A percentile compares a stretch with the other conserved stretches of the same genome.
These are phyloP conservation scores for Ceratina japonica DNA, from an alignment of 1,140 invertebrate genomes.

Conservation along the genomic window DNA sequence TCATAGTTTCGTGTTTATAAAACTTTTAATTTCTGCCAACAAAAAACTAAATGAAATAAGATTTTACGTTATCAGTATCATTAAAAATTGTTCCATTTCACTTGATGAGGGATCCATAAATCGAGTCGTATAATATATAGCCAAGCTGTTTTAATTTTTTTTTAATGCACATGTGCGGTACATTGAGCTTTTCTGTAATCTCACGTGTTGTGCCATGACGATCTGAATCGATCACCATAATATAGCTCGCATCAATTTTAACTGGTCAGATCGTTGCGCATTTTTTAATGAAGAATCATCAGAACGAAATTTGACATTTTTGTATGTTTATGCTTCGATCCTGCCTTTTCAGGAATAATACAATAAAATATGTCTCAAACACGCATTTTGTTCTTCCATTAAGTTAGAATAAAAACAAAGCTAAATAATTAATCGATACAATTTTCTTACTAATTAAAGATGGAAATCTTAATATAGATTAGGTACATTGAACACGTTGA, in stretches of 20 bases:
- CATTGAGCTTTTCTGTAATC: not conserved
- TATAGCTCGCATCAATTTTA: not conserved
- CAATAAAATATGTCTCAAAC: not conserved
- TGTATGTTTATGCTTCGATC: not conserved
- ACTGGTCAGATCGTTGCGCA: not conserved
- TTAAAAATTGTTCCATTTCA: no score
- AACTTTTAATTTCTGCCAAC: no score
- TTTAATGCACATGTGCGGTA: not conserved
- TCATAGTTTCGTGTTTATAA: no score
- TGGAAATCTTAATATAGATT: not conserved
- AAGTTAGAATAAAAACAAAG: constrained; percentile 1
- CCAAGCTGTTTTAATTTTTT: no score
- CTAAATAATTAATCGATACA: constrained; percentile 13
- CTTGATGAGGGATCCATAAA: no score
- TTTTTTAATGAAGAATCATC: not conserved
- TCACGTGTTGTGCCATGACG: no score
- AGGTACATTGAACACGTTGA: no score
- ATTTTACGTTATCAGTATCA: no score
- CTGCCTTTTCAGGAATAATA: constrained; percentile 17
- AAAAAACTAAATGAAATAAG: no score
- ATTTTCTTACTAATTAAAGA: constrained; percentile 11
- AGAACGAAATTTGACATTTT: constrained; percentile 5
- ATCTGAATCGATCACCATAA: no score
- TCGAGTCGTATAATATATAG: no score
- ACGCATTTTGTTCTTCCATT: constrained; percentile 7